Evolutionary conservation across 2,888 invertebrate species (phyloP), one percentile per base, ranked within the genome.

Genomic region (Lampropteryx suffumata): DNA sequence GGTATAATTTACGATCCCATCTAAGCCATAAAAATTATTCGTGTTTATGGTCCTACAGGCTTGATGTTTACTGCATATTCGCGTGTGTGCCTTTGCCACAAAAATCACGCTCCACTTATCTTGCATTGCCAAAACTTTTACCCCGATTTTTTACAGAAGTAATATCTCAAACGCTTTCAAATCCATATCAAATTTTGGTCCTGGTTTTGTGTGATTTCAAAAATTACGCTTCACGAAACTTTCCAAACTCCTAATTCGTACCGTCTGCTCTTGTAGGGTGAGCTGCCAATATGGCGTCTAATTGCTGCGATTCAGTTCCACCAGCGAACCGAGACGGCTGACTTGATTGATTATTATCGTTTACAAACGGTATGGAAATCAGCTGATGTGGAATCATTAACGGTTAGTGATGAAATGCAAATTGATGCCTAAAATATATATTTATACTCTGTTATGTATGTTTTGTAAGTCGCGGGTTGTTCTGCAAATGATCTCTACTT

Each of bases 261-360:
- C 33, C 14, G 29, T 39, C 35, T 39, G 37, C 34, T 21, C 26
- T 45, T 32, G 32, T 29, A 35, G 61, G 59, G 60, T 59, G 60
- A 52, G 67, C 64, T 59, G 56, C 63, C 65, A 73, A 70, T 64
- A 73, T 71, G 76, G 70, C 73, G 73, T 66, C 79, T 84, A 84
- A 87, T 87, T 84, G 84, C 78, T 64, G 57, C 72, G 75, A 84
- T 85, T 86, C 82, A 79, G 68, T 71, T 72, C 74, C 68, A 71
- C 70, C 77, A 63, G 53, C 65, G 61, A 62, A 69, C 68, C 77
- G 75, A 70, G 75, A 67, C 70, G 61, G 49, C 62, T 50, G 57
- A 57, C 68, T 71, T 80, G 76, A 82, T 82, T 82, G 79, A 80
- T 79, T 74, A 76, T 75, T 72, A 76, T 76, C 46, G 41, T 33